phyloP scores from a whole-genome alignment of 2,113 vertebrate genomes.

The Aythya baeri region DNA sequence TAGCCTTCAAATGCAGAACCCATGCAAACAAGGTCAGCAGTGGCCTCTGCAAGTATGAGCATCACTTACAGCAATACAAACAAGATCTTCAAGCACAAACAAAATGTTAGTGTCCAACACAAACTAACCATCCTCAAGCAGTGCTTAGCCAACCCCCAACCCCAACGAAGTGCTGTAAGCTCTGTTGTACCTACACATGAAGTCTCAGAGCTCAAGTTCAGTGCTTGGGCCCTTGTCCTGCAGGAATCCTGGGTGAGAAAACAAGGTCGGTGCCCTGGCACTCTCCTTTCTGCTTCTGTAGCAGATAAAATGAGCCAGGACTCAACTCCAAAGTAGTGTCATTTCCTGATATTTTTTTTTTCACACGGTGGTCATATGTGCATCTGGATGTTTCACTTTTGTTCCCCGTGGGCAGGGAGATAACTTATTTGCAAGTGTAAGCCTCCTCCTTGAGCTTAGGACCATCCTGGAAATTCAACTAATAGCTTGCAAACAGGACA shows the following conservation, averaged over 20 bases:
- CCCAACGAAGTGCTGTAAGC: background rate
- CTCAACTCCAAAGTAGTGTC: background rate
- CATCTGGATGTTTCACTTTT: background rate
- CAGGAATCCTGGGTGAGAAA: background rate
- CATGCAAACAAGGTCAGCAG: background rate
- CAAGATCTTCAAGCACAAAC: background rate
- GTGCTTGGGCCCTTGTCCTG: fast-evolving
- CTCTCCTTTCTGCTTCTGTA: background rate
- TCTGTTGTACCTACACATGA: background rate
- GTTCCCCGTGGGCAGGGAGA: fast-evolving
- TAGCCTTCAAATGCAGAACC: background rate
- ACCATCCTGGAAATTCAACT: background rate
- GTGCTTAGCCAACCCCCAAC: background rate
- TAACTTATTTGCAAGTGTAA: background rate
- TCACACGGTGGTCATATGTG: background rate
- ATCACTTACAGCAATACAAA: background rate
- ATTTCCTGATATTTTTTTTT: background rate
- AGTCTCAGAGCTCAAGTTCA: background rate
- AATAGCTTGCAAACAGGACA: background rate
- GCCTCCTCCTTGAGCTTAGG: background rate
- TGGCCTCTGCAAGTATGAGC: background rate
- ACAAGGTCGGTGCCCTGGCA: background rate
- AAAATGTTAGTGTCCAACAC: background rate
- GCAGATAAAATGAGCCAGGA: background rate
- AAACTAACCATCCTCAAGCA: background rate